Base-by-base conservation (phyloP, 2,797 vertebrate genomes). In the Gymnodraco acuticeps region DNA sequence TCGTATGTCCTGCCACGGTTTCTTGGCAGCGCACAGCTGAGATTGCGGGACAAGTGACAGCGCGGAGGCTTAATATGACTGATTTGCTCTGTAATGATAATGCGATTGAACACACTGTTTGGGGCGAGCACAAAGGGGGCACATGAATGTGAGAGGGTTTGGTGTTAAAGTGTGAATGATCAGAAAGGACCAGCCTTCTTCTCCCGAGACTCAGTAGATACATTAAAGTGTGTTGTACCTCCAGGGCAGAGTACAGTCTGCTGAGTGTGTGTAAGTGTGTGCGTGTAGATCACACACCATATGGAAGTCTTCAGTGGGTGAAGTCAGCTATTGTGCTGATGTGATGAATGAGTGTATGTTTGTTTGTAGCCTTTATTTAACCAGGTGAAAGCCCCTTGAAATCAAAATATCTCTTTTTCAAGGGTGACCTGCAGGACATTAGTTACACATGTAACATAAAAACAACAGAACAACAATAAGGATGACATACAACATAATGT, bases 21-120 rank as follows among this genome's bases (percentile, higher is more conserved):
- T 77, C 80, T 86, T 84, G 87, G 84, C 87, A 78, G 82, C 46
- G 48, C 84, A 65, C 80, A 78, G 89, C 90, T 70, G 75, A 89
- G 83, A 87, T 73, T 83, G 81, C 33, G 53, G 86, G 64, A 85
- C 80, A 62, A 93, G 79, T 91, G 90, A 92, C 93, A 91, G 89
- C 62, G 45, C 70, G 41, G 77, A 75, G 88, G 89, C 89, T 93
- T 88, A 91, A 92, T 90, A 78, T 87, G 92, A 93, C 71, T 87
- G 89, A 91, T 91, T 88, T 87, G 82, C 82, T 87, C 80, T 83
- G 87, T 91, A 91, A 92, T 91, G 88, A 90, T 89, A 91, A 93
- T 87, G 80, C 62, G 69, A 92, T 77, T 80, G 82, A 80, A 82
- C 85, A 70, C 81, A 64, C 69, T 81, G 74, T 91, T 92, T 90